Evolutionary conservation across 2,888 invertebrate species (phyloP), one percentile per base, ranked within the genome.

Genomic region (Rhimphoctona megacephalus): DNA sequence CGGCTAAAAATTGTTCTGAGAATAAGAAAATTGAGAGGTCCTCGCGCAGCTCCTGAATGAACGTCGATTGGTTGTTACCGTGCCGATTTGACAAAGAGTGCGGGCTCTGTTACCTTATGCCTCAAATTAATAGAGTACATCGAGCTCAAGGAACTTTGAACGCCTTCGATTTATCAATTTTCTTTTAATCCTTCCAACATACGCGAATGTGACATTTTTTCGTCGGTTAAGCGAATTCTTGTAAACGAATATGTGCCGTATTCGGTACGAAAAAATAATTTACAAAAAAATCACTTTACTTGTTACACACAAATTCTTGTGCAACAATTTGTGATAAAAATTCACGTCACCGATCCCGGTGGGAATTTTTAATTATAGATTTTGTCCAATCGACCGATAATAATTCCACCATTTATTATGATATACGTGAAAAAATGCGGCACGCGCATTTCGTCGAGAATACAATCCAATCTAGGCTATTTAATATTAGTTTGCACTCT

Each of bases 21-120:
- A 30, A 61, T 1, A 6, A 4, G 14, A 57, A n/a, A 7, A 79
- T 74, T 74, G 22, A 49, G 9, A 36, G 22, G 36, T n/a, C 46
- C 46, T 8, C 46, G 30, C 11, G 11, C 14, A 22, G 17, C 46
- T 70, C 22, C 22, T 39, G 8, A 67, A 9, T 2, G 2, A 36
- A 67, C 19, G n/a, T n/a, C 8, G 36, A 36, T n/a, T 67, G 39
- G 39, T 67, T 39, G 67, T n/a, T n/a, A 39, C 52, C 46, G 22
- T 25, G 49, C 33, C 14, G 22, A 78, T 54, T 43, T 73, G 25
- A 76, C 14, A 39, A 85, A 86, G 67, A 3, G 36, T 6, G 36
- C 49, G 25, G 72, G 66, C 82, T 85, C 85, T 82, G 22, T 81
- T 88, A 88, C 82, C 80, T 79, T 88, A 84, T 85, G 83, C 43